Evolutionary conservation across 2,797 vertebrate species (phyloP).

Genomic region (Myripristis jacobus): DNA sequence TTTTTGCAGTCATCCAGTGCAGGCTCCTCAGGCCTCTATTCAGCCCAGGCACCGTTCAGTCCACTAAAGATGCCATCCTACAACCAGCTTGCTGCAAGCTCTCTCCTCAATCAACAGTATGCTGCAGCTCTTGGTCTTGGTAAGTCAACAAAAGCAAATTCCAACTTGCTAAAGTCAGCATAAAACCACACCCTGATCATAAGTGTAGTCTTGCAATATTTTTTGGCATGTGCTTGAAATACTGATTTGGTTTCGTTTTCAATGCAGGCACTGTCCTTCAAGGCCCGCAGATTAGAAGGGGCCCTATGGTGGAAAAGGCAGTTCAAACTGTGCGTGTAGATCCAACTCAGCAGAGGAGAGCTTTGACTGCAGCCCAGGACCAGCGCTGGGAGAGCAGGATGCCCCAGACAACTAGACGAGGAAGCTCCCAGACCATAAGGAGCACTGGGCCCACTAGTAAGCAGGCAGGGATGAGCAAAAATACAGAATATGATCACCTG

Average conservation of each 20-base stretch:
- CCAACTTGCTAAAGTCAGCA: not conserved
- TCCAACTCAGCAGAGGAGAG: constrained; percentile 77
- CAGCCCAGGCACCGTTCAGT: constrained; percentile 88
- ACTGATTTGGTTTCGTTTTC: constrained; percentile 2
- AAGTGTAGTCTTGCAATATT: not conserved
- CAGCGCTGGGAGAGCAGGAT: constrained; percentile 75
- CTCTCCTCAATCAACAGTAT: constrained; percentile 93
- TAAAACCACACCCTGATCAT: not conserved
- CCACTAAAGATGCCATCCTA: constrained; percentile 90
- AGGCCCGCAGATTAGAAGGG: constrained; percentile 86
- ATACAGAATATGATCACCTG: not conserved
- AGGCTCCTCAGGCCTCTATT: constrained; percentile 81
- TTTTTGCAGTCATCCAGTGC: constrained; percentile 69
- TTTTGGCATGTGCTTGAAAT: too few relatives aligned
- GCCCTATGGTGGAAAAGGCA: constrained; percentile 95
- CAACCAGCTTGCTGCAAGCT: constrained; percentile 91
- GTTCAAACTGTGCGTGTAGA: constrained; percentile 91
- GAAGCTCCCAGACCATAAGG: constrained; percentile 65
- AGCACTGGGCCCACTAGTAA: constrained; percentile 38
- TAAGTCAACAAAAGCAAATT: constrained; percentile 59
- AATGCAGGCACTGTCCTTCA: constrained; percentile 83
- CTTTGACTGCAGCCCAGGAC: constrained; percentile 54
- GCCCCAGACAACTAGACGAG: constrained; percentile 75
- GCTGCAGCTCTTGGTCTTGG: constrained; percentile 92
- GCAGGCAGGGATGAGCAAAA: constrained; percentile 1